Base-by-base conservation (phyloP, 2,888 invertebrate species). In the Coremacera marginata region DNA sequence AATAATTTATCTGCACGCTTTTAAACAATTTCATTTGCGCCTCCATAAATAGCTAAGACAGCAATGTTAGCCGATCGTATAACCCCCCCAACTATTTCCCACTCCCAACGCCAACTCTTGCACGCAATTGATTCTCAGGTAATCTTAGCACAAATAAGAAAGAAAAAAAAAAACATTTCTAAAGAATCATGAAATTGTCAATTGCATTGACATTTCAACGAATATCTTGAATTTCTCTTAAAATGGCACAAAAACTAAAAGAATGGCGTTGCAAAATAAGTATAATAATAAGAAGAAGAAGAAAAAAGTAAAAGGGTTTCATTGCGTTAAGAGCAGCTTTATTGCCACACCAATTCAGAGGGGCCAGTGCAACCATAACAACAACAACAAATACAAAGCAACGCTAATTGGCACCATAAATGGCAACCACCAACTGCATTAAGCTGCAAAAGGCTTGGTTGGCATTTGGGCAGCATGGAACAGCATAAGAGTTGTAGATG, bases 381-480 rank as follows among this genome's bases (percentile, higher is more conserved):
- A 31, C 31, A 70, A 70, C 34, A 67, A 70, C 77, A 60, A 25
- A 11, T 60, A 60, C 25, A 31, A 31, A 78, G 60, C 70, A 75
- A 70, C 85, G 82, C 86, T 86, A 86, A 86, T 86, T 86, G 85
- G 84, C 84, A 85, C 85, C 85, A 86, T 84, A 86, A 86, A 86
- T 83, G 86, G 85, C 34, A 62, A 65, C 70, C 34, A 65, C 70
- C 34, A 52, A 74, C 65, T 65, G 65, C 74, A 74, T 74, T 74
- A 37, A 55, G 22, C 31, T 74, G 31, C 67, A 72, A 62, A 49
- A 70, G 52, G 70, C 55, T 70, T 70, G 70, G 67, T 31, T 22
- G 62, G 22, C 25, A 44, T 67, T 68, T 49, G 44, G 44, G 25
- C 22, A 49, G 44, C 44, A 51, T 19, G 7, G 27, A 57, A n/a